Percentiles rank a stretch among this genome's conserved stretches.
Conservation (phyloP, 2,888 invertebrate species). For the Spilosoma lubricipeda region DNA sequence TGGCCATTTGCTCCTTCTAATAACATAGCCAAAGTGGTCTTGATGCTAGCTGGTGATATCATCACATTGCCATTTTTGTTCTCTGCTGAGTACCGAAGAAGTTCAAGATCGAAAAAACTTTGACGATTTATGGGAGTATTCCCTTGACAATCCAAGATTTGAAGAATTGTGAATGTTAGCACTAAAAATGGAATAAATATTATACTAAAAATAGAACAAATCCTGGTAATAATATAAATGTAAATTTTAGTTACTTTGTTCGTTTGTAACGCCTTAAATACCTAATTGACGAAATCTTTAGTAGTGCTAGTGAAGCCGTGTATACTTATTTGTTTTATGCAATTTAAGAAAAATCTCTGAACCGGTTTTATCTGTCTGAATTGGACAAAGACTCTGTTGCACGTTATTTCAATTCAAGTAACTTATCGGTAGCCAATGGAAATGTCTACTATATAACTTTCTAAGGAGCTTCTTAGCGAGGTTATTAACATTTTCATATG, state of each 20-base stretch:
- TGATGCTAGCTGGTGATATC: slow-evolving; percentile 89
- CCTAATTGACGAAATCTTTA: not conserved
- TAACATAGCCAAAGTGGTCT: slow-evolving; percentile 87
- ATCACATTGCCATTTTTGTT: slow-evolving; percentile 85
- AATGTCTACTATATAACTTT: not conserved
- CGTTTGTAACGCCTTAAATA: not conserved
- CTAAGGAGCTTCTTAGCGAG: not conserved
- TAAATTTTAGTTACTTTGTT: not conserved
- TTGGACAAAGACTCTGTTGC: not conserved
- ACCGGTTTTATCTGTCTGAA: not conserved
- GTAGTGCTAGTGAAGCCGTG: not conserved
- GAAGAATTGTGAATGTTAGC: slow-evolving; percentile 52
- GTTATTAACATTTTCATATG: not conserved
- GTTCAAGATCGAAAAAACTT: slow-evolving; percentile 86
- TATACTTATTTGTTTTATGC: not conserved
- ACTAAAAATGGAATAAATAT: slow-evolving; percentile 30
- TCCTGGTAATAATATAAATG: not conserved
- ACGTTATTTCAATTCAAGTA: not conserved
- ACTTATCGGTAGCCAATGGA: not conserved
- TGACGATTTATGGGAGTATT: slow-evolving; percentile 64
- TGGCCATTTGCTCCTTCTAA: slow-evolving; percentile 87
- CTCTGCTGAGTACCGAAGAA: slow-evolving; percentile 79
- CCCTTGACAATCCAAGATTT: slow-evolving; percentile 56
- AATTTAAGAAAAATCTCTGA: not conserved
- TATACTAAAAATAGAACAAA: not conserved